Conservation (phyloP, 2,113 vertebrate species). For the Clarias magur region DNA sequence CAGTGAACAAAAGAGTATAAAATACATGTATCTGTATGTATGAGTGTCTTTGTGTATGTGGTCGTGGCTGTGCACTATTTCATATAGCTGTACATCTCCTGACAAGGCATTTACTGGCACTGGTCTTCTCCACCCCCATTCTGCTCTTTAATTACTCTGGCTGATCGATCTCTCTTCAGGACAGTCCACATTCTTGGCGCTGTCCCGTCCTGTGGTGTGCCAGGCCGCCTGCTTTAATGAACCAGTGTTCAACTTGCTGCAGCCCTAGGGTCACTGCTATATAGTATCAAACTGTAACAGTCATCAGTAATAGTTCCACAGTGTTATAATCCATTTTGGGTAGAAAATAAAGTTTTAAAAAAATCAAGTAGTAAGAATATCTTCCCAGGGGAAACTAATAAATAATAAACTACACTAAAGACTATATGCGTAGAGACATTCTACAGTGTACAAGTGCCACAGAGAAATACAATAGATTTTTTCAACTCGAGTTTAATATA, state of each 20-base stretch:
- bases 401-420: not conserved
- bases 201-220: constrained; percentile 48
- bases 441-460: not conserved
- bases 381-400: not conserved
- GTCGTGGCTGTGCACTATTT: constrained; percentile 70
- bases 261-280: not conserved
- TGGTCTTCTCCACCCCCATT: constrained; percentile 54
- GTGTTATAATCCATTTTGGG: not conserved
- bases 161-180: constrained; percentile 74
- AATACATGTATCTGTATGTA: constrained; percentile 25
- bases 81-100: constrained; percentile 69
- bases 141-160: constrained; percentile 81
- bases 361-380: not conserved
- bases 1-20: not conserved
- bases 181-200: constrained; percentile 63
- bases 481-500: not conserved
- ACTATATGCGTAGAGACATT: not conserved
- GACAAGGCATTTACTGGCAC: constrained; percentile 75
- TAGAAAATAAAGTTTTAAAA: not conserved
- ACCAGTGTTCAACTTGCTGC: constrained; percentile 66
- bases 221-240: constrained; percentile 68
- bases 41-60: constrained; percentile 35
- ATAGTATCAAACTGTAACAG: constrained; percentile 3
- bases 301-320: not conserved
- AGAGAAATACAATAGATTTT: not conserved